A percentile compares a stretch with the other conserved stretches of the same genome.
phyloP scores from a whole-genome alignment of 2,113 vertebrate genomes.

The Pollimyrus isidori region DNA sequence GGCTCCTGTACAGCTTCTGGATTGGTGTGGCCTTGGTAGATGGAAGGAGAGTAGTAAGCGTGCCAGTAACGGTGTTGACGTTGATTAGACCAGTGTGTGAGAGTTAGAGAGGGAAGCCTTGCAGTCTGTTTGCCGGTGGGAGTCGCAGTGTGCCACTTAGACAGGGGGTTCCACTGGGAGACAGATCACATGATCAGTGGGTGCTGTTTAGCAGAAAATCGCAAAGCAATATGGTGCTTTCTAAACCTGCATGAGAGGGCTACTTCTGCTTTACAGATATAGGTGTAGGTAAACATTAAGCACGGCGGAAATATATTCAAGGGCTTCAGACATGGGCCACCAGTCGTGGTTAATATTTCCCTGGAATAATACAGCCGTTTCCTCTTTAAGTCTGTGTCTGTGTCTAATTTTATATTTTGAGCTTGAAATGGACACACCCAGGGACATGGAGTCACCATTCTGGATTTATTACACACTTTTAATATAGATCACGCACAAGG shows the following conservation, averaged over 20 bases:
- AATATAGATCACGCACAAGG: not conserved
- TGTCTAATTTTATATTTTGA: not conserved
- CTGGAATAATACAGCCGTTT: not conserved
- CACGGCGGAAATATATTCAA: not conserved
- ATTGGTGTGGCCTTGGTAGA: not conserved
- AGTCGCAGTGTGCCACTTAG: not conserved
- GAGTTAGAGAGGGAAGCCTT: not conserved
- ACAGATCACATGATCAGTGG: not conserved
- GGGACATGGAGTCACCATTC: not conserved
- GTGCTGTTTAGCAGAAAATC: not conserved
- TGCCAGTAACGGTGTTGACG: not conserved
- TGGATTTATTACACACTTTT: not conserved
- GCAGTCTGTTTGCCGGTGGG: not conserved
- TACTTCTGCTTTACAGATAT: not conserved
- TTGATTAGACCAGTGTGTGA: not conserved
- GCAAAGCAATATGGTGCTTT: not conserved
- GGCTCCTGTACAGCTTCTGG: not conserved
- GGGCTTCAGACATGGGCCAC: not conserved
- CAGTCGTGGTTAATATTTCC: not conserved
- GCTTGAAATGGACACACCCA: not conserved
- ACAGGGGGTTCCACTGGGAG: not conserved
- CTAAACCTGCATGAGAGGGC: not conserved
- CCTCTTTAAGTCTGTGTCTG: not conserved
- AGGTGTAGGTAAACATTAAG: not conserved
- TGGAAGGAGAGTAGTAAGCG: not conserved